Conservation (phyloP, 2,797 vertebrate genomes). For the Austrolebias charrua region DNA sequence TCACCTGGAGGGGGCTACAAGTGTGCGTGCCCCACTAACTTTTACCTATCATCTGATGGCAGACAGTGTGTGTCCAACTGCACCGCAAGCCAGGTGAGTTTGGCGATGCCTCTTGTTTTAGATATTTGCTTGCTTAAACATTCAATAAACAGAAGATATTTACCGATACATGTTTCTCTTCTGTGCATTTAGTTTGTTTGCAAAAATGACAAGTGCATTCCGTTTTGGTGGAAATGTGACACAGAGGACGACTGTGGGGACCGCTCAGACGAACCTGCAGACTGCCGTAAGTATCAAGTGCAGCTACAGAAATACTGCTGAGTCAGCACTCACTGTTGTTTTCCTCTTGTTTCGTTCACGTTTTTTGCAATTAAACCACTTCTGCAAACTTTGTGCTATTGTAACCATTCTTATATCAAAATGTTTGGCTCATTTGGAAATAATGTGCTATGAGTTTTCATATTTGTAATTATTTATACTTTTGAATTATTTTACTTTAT, state of each 20-base stretch:
- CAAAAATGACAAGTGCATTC: slow-evolving; percentile 95
- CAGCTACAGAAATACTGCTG: not conserved
- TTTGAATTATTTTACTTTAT: too few relatives aligned
- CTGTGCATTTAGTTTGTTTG: slow-evolving; percentile 85
- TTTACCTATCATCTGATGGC: slow-evolving; percentile 91
- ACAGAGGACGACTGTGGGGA: slow-evolving; percentile 95
- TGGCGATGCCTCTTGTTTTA: not conserved
- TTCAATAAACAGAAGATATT: not conserved
- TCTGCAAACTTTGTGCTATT: too few relatives aligned
- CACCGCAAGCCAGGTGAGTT: slow-evolving; percentile 92
- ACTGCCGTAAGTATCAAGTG: slow-evolving; percentile 85
- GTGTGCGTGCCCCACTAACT: slow-evolving; percentile 95
- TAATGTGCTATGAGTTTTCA: too few relatives aligned
- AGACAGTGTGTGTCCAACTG: slow-evolving; percentile 96
- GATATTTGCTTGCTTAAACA: not conserved
- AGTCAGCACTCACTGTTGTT: too few relatives aligned
- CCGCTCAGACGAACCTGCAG: slow-evolving; percentile 89
- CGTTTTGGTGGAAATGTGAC: slow-evolving; percentile 98
- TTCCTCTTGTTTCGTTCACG: not conserved
- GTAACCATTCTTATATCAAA: too few relatives aligned
- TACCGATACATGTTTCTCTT: not conserved
- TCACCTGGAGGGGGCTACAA: slow-evolving; percentile 86
- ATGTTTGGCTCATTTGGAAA: too few relatives aligned
- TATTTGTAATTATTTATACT: too few relatives aligned
- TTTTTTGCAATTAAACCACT: not conserved